phyloP scores from a whole-genome alignment of 23 tunicate species.

The Oikopleura albicans region DNA sequence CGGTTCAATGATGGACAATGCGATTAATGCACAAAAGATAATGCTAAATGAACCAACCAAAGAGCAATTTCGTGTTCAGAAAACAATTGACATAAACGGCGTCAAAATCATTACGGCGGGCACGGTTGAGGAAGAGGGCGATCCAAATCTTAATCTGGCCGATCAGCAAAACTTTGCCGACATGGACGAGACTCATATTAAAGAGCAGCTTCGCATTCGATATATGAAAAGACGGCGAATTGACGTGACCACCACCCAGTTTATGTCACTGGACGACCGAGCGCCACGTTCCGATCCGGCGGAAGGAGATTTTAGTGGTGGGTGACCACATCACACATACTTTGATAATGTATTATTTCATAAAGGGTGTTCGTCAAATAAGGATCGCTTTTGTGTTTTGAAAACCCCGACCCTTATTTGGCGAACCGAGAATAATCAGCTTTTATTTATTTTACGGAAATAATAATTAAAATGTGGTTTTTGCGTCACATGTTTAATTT shows the following conservation, averaged over 20 bases:
- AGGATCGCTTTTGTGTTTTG: no score
- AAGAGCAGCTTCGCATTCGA: not conserved
- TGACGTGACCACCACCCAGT: not conserved
- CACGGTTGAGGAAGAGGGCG: not conserved
- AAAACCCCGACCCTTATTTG: no score
- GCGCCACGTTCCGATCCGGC: no score
- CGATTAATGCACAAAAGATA: not conserved
- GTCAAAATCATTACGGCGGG: not conserved
- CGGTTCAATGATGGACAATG: not conserved
- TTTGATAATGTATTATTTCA: no score
- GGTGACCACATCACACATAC: no score
- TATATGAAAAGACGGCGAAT: not conserved
- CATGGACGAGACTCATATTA: not conserved
- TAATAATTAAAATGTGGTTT: no score
- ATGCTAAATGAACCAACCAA: not conserved
- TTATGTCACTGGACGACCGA: not conserved
- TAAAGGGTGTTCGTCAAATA: no score
- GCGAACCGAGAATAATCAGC: no score
- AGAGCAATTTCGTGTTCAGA: not conserved
- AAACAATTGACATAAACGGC: not conserved
- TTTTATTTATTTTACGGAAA: no score
- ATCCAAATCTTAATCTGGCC: not conserved
- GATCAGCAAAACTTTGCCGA: not conserved
- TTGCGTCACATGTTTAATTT: no score
- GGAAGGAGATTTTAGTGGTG: no score